Evolutionary conservation across 1,140 invertebrate genomes (phyloP), one percentile per base, ranked within the genome.

Genomic region (Alviniconcha marisindica): DNA sequence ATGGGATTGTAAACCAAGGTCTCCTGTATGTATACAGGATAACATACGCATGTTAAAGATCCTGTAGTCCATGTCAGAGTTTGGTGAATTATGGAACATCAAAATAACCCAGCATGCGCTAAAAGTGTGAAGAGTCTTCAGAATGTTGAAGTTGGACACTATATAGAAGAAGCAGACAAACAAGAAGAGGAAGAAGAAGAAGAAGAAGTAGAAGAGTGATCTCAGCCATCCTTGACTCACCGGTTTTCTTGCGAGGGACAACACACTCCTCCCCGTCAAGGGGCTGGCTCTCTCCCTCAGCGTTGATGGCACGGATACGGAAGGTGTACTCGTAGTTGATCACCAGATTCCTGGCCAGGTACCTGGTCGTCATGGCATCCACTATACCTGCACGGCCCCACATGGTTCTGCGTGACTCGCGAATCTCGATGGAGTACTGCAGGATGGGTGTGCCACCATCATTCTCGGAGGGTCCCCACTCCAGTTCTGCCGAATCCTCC

Each of bases 341-440:
- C 86, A 97, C 97, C 3, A 99, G 94, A 90, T 90, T 90, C 1
- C 84, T 85, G 24, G 91, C 90, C 96, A 92, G 97, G 97, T 81
- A 96, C 94, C 87, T 88, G 0, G 87, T 88, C 33, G 86, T 88
- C 12, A 80, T 36, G 21, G 82, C 84, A 48, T 86, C 85, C 31
- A 89, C 95, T 66, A 98, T 95, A 96, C 31, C 96, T 94, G 91
- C 97, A 96, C 66, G 96, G 95, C 91, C 56, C 98, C 98, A 77
- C 96, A 97, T 86, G 40, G 76, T 84, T 7, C 89, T 73, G 14
- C 88, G 83, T 5, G 96, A 94, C 90, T 99, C 97, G 94, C 98
- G 96, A 93, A 98, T 98, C 92, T 99, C 98, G 79, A 99, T 95
- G 92, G 98, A 96, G 90, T 99, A 99, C 91, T 98, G 97, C 90